Conservation (phyloP, 2,797 vertebrate species). For the Caiman crocodilus region DNA sequence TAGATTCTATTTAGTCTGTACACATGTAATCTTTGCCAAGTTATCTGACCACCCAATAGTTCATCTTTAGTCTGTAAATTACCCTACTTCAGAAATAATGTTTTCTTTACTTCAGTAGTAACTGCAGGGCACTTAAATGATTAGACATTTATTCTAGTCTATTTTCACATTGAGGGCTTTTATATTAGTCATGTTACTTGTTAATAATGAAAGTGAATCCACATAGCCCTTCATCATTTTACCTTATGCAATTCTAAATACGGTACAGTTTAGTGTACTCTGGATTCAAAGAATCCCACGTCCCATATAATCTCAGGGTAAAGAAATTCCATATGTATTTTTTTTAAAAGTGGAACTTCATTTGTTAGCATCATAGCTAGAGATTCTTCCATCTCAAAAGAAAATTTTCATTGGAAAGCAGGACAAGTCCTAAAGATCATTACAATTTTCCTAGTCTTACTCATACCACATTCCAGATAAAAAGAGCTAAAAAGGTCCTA, state of each 20-base stretch:
- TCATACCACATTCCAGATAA: neutral
- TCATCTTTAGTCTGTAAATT: neutral
- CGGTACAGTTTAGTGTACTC: neutral
- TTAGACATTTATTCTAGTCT: neutral
- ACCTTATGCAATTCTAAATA: neutral
- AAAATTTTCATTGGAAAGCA: neutral
- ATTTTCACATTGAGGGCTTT: neutral
- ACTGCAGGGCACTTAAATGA: neutral
- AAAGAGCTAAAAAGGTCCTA: neutral
- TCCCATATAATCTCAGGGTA: neutral
- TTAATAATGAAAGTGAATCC: no score
- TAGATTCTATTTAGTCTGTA: neutral
- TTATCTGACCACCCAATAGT: neutral
- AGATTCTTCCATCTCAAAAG: neutral
- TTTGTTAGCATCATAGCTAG: neutral
- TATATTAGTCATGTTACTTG: neutral
- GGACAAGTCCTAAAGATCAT: neutral
- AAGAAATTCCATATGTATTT: rapidly evolving
- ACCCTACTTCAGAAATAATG: neutral
- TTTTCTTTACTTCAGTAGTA: neutral
- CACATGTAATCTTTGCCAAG: neutral
- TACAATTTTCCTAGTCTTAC: neutral
- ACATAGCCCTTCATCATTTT: neutral
- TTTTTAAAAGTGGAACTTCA: neutral
- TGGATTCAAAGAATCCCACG: neutral